These are phyloP conservation scores for Sarcophaga variegata DNA, from an alignment of 2,888 invertebrate genomes.

Conservation along the genomic window DNA sequence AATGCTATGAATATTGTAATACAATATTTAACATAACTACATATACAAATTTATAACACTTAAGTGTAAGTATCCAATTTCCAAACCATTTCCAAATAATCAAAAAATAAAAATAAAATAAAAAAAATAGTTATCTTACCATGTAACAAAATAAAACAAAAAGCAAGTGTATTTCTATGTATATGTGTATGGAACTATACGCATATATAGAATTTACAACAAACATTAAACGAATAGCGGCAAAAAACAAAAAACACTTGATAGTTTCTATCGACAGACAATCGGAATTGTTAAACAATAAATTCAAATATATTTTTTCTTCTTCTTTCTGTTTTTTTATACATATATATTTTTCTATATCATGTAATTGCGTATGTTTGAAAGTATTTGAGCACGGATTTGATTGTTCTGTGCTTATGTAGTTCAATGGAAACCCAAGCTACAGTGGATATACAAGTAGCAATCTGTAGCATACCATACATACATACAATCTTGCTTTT, in stretches of 20 bases:
- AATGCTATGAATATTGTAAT: background rate
- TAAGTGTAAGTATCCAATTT: conserved; percentile 14
- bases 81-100: conserved; percentile 2
- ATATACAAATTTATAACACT: background rate
- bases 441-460: conserved; percentile 16
- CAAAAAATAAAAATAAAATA: background rate
- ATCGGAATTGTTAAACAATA: conserved; percentile 46
- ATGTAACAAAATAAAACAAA: background rate
- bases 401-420: conserved; percentile 22
- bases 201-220: conserved; percentile 7
- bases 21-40: background rate
- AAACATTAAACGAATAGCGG: background rate
- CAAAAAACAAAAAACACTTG: background rate
- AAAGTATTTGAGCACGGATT: background rate
- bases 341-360: background rate
- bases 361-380: background rate
- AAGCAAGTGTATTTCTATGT: background rate
- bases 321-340: background rate
- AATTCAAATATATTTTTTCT: conserved; percentile 20
- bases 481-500: conserved; percentile 1
- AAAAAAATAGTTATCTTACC: background rate
- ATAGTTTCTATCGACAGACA: conserved; percentile 1
- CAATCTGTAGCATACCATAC: background rate
- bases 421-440: background rate
- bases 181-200: conserved; percentile 11